Evolutionary conservation across 92 coral and sea anemone genomes (phyloP), one percentile per base, ranked within the genome.

Genomic region (Porites lobata): DNA sequence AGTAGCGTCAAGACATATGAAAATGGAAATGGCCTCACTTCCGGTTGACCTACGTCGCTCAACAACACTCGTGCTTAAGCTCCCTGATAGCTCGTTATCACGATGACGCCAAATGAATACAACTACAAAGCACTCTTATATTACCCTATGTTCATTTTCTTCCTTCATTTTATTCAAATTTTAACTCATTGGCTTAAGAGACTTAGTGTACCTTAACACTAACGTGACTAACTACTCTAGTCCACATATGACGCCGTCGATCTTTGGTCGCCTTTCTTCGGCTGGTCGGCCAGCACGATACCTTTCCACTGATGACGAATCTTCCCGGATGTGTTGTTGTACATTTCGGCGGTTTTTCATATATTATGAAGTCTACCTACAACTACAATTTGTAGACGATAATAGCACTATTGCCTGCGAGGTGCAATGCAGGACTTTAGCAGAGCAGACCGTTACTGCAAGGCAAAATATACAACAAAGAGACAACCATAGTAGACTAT

Each of bases 351-450:
- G 10, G 26, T n/a, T 18, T 7, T 8, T 0, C 11, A 32, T 3
- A 1, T 3, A 18, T 20, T 24, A 19, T 10, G 29, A 65, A 9
- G 32, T 19, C 10, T 1, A 38, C 47, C 47, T 38, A 38, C 47
- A 0, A 0, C 5, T 38, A 38, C 32, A 29, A 29, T 29, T 29
- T 65, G 70, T 4, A 65, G 70, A 65, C 29, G 17, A 65, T 65
- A 24, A 19, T 6, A 65, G 70, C 70, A 19, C 0, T 18, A 24
- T 19, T 22, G 13, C 70, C 70, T 12, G 29, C 70, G 29, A 65
- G 29, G 70, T 65, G 70, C 70, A 65, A 65, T 65, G 70, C 70
- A 65, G 70, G 70, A 7, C 70, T 65, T 2, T 65, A 22, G 9
- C 29, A 65, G 32, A 20, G 70, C 20, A 19, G 70, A 65, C 8